Conservation (phyloP, 2,113 vertebrate genomes). For the Microtus ochrogaster region DNA sequence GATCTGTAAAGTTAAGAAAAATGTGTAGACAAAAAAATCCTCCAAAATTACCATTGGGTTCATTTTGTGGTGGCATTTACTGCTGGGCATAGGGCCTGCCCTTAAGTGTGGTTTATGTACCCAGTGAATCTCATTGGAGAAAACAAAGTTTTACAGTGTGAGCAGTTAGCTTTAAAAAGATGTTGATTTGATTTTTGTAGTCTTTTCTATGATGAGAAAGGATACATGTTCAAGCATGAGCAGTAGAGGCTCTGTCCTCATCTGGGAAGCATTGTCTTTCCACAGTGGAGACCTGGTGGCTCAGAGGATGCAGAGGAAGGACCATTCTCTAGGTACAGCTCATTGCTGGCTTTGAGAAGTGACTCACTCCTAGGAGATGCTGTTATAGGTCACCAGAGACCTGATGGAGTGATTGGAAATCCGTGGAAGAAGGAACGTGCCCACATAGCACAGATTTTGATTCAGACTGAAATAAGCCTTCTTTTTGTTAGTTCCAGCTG, state of each 20-base stretch:
- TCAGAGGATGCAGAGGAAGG: background rate
- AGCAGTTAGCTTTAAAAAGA: background rate
- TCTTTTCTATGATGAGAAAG: background rate
- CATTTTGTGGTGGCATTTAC: background rate
- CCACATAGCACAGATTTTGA: background rate
- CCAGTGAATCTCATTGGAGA: background rate
- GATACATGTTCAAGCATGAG: background rate
- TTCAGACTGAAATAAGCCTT: conserved; percentile 45
- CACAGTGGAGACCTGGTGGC: background rate
- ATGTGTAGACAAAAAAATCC: background rate
- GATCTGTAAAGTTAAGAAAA: too few relatives aligned
- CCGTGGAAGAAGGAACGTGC: background rate
- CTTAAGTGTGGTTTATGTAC: background rate
- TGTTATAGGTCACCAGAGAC: background rate
- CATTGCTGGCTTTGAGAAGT: background rate
- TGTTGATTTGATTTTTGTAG: background rate
- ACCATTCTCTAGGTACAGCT: background rate
- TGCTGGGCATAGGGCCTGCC: background rate
- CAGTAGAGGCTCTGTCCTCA: background rate
- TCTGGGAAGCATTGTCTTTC: background rate
- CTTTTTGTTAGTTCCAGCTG: conserved; percentile 53
- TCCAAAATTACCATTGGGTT: background rate
- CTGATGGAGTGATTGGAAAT: background rate
- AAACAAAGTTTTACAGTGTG: background rate
- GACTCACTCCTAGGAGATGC: background rate